phyloP scores from a whole-genome alignment of 2,113 vertebrate genomes.

The Dipodomys merriami region DNA sequence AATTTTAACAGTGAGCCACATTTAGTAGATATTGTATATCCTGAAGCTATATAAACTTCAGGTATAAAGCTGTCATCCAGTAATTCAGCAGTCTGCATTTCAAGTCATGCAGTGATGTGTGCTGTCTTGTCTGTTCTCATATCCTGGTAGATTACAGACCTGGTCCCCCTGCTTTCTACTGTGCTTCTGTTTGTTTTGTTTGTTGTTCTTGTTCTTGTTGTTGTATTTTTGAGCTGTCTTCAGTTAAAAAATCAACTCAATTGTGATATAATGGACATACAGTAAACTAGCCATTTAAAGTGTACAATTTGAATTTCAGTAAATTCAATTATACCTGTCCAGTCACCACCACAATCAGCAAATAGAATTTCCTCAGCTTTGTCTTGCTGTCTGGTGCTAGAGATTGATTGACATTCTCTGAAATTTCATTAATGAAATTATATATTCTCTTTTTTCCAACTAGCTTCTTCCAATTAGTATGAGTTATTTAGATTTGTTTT shows the following conservation, averaged over 20 bases:
- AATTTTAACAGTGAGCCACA: neutral
- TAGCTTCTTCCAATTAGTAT: neutral
- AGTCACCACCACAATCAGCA: neutral
- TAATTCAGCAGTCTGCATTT: neutral
- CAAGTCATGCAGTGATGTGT: neutral
- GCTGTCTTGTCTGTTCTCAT: neutral
- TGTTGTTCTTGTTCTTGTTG: neutral
- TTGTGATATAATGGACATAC: neutral
- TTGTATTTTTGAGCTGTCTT: no score
- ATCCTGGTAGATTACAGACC: neutral
- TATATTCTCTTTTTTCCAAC: neutral
- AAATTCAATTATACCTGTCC: neutral
- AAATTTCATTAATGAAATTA: conserved; percentile 35
- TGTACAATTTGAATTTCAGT: conserved; percentile 12
- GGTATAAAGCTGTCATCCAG: neutral
- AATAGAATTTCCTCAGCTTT: neutral
- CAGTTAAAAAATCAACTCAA: neutral
- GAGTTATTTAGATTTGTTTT: neutral
- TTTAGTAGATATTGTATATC: neutral
- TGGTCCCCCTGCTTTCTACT: neutral
- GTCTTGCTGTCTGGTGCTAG: neutral
- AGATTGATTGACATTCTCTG: neutral
- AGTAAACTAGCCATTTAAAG: neutral
- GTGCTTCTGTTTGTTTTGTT: neutral
- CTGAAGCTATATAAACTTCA: neutral